These are phyloP conservation scores for Trematocara stigmaticum DNA, from an alignment of 2,113 vertebrate species.

Conservation along the genomic window DNA sequence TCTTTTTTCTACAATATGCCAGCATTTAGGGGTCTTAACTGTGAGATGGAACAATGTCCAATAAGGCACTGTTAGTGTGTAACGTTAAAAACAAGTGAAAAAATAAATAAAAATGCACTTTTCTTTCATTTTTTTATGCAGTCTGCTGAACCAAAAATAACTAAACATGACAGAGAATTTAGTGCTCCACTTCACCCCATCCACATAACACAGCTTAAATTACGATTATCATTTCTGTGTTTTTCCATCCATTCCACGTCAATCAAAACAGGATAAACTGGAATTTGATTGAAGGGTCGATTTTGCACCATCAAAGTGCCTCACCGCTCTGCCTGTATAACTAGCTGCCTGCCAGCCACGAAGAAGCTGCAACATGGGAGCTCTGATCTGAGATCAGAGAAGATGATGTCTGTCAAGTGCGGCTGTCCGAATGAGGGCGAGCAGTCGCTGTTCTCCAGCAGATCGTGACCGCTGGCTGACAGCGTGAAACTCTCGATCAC, in stretches of 20 bases:
- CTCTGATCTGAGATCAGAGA: conserved; percentile 49
- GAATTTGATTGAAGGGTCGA: not conserved
- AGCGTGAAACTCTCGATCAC: conserved; percentile 31
- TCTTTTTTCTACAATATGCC: not conserved
- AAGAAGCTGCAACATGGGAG: not conserved
- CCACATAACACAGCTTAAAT: not conserved
- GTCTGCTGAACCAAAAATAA: not conserved
- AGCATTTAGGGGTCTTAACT: not conserved
- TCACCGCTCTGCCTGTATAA: not conserved
- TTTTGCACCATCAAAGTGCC: not conserved
- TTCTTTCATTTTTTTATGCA: not conserved
- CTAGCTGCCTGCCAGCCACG: not conserved
- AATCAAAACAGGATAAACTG: not conserved
- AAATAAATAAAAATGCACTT: not conserved
- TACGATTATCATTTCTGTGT: not conserved
- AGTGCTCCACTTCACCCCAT: not conserved
- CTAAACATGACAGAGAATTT: not conserved
- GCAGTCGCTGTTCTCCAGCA: conserved; percentile 32
- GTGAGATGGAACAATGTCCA: not conserved
- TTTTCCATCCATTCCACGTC: not conserved
- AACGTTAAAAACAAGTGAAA: not conserved
- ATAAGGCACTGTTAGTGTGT: not conserved
- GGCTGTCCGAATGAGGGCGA: not conserved
- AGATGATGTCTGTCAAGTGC: conserved; percentile 24
- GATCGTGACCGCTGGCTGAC: conserved; percentile 31